Evolutionary conservation across 2,888 invertebrate species (phyloP), one percentile per base, ranked within the genome.

Genomic region (Agrochola lychnidis): DNA sequence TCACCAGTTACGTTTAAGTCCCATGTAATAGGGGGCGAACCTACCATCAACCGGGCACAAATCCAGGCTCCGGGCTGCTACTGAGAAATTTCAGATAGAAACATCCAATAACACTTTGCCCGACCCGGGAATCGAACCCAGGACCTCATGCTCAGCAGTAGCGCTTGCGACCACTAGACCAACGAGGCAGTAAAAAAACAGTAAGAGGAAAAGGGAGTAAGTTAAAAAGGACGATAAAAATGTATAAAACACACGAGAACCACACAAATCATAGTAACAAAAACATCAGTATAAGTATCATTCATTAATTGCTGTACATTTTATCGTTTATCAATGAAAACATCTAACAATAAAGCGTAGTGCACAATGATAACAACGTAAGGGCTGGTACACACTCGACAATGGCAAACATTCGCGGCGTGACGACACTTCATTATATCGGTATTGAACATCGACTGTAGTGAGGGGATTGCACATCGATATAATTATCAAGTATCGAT

Each of bases 361-460:
- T 78, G 86, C 86, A 89, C 89, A 90, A 78, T 88, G 86, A 85
- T 82, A 87, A 83, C 82, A 83, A 81, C 81, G 63, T 53, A 62
- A 75, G 74, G 90, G 89, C 83, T 86, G 87, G 83, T 89, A 88
- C 92, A 90, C 87, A 88, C 87, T 87, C 84, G 87, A 91, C 89
- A 89, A 89, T 85, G 75, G 87, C 85, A 88, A 89, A 89, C 87
- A 89, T 86, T 88, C 87, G 89, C 92, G 90, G 92, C 94, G 94
- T 94, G 94, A 95, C 94, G 91, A 94, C 95, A 95, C 95, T 95
- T 95, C 94, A 95, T 96, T 95, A 95, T 95, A 91, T 92, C 92
- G 88, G 92, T 91, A 95, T 94, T 94, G 93, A 94, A 88, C 90
- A 91, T 91, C 91, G 87, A 88, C 85, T 76, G 36, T 90, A 92